Evolutionary conservation across 2,113 vertebrate species (phyloP).

Genomic region (Globicephala melas): DNA sequence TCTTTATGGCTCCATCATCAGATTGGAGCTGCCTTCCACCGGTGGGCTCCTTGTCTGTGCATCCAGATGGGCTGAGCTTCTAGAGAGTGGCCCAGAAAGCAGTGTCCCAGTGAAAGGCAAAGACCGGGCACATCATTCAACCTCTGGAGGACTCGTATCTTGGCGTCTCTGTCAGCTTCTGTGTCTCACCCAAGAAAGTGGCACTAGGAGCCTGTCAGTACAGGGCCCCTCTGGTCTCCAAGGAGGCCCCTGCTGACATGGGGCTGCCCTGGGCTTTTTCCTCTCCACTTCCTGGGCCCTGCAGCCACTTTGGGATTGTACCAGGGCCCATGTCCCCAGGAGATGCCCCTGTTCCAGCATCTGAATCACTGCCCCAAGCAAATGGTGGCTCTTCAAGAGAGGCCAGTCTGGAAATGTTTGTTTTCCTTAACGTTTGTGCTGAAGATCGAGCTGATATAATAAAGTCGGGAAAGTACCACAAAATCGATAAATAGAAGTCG

Average conservation of each 20-base stretch:
- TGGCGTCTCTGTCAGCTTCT: background rate
- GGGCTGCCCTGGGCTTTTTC: background rate
- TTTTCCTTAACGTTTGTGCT: background rate
- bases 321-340: background rate
- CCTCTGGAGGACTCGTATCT: background rate
- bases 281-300: background rate
- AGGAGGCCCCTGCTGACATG: background rate
- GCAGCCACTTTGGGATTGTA: rapidly evolving
- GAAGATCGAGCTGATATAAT: background rate
- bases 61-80: too few species aligned
- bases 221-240: rapidly evolving
- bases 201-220: rapidly evolving
- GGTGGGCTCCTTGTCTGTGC: rapidly evolving
- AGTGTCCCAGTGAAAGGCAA: background rate
- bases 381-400: background rate
- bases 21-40: rapidly evolving
- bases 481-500: background rate
- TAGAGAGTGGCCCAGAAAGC: rapidly evolving
- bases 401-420: rapidly evolving
- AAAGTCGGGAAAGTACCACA: background rate
- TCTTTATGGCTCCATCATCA: background rate
- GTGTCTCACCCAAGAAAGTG: background rate
- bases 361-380: background rate
- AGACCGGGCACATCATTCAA: background rate
- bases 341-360: too few species aligned